A percentile compares a stretch with the other conserved stretches of the same genome.
Evolutionary conservation across 35 echinoderm and acorn worm species (phyloP).

Genomic region (Apostichopus parvimensis): DNA sequence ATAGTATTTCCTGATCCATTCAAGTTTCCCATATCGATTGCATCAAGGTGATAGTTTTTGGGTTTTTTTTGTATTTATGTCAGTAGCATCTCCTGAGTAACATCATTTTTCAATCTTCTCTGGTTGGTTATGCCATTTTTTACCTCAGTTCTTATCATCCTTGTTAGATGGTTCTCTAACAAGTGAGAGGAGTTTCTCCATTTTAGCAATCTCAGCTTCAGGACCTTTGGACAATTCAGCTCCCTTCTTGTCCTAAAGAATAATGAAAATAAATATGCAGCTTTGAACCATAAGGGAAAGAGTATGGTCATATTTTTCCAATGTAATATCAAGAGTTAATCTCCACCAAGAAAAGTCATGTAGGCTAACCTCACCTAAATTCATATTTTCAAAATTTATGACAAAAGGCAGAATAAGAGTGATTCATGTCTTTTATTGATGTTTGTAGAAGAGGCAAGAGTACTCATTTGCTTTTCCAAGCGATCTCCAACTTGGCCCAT

Average conservation of each 20-base stretch:
- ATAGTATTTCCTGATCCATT: no score
- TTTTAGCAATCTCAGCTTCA: slow-evolving; percentile 93
- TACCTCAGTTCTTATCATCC: slow-evolving; percentile 55
- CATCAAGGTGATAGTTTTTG: not conserved
- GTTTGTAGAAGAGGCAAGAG: no score
- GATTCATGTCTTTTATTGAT: no score
- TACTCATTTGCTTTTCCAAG: no score
- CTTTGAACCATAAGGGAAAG: not conserved
- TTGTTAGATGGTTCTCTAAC: slow-evolving; percentile 91
- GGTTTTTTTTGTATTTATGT: not conserved
- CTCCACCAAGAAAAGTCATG: not conserved
- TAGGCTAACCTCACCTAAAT: no score
- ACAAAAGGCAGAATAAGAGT: no score
- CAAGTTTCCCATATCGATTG: no score
- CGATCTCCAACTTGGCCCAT: no score
- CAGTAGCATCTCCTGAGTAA: not conserved
- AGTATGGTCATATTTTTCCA: no score
- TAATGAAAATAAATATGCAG: not conserved
- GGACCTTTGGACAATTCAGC: slow-evolving; percentile 64
- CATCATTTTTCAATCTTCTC: not conserved
- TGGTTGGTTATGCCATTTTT: not conserved
- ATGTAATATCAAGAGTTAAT: not conserved
- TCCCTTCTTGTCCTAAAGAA: slow-evolving; percentile 85
- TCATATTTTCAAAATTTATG: no score
- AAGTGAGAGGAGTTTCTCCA: slow-evolving; percentile 94